Percentiles rank a stretch among this genome's conserved stretches.
Conservation (phyloP, 2,888 invertebrate genomes). For the Mycalesis mineus region DNA sequence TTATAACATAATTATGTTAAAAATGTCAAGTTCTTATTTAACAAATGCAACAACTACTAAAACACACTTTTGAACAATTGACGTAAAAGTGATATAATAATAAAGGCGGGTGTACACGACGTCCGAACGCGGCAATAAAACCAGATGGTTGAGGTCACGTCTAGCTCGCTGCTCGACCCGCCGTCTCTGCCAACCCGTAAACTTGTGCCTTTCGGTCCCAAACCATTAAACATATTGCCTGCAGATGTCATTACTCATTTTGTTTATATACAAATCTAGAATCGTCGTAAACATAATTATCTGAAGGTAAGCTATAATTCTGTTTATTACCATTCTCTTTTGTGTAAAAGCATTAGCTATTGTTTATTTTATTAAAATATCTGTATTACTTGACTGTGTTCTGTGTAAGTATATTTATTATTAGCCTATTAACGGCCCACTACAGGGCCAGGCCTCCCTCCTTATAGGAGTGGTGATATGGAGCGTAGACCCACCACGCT, state of each 20-base stretch:
- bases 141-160: conserved; percentile 32
- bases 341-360: no score
- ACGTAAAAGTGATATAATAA: conserved; percentile 19
- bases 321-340: no score
- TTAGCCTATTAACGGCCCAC: no score
- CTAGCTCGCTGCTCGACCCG: conserved; percentile 25
- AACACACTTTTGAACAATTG: conserved; percentile 6
- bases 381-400: no score
- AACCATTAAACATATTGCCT: conserved; percentile 14
- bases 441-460: no score
- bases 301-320: no score
- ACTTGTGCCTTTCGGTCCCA: conserved; percentile 26
- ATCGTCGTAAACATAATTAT: background rate
- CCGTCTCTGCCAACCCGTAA: conserved; percentile 30
- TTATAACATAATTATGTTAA: background rate
- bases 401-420: no score
- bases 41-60: background rate
- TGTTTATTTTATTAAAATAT: no score
- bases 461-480: no score
- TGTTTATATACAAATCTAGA: background rate
- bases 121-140: conserved; percentile 29
- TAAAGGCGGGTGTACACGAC: conserved; percentile 13
- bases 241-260: conserved; percentile 10
- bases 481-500: no score
- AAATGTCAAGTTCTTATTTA: background rate